Conservation (phyloP, 2,888 invertebrate genomes). For the Trachelus tabidus region DNA sequence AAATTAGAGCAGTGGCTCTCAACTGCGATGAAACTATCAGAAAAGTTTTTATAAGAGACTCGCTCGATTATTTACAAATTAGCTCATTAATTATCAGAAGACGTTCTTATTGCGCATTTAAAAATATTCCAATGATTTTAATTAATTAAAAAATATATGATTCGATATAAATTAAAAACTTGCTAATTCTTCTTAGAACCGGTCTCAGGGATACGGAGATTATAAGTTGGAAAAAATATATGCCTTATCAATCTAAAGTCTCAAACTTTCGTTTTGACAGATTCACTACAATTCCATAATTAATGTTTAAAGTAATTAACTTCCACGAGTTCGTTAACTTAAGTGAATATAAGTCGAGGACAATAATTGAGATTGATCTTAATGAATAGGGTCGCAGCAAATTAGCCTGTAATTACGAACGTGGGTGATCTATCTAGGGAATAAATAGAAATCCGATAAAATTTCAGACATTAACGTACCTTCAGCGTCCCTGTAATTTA, state of each 20-base stretch:
- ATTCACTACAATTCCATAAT: neutral
- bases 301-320: neutral
- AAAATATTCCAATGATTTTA: neutral
- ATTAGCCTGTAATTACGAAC: too few species aligned
- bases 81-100: neutral
- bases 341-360: too few species aligned
- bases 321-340: too few species aligned
- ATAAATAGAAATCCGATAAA: neutral
- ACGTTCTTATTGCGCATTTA: neutral
- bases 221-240: neutral
- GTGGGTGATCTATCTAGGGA: too few species aligned
- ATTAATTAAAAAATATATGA: neutral
- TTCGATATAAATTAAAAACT: neutral
- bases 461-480: neutral
- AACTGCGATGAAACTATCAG: neutral
- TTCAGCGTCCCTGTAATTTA: neutral
- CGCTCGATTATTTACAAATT: neutral
- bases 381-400: too few species aligned
- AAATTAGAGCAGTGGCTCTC: constrained; percentile 1
- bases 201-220: neutral
- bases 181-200: neutral
- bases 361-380: too few species aligned
- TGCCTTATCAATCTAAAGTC: neutral
- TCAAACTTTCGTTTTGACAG: neutral
- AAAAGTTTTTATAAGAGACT: neutral